phyloP scores from a whole-genome alignment of 2,888 invertebrate genomes.

The Macropis europaea region DNA sequence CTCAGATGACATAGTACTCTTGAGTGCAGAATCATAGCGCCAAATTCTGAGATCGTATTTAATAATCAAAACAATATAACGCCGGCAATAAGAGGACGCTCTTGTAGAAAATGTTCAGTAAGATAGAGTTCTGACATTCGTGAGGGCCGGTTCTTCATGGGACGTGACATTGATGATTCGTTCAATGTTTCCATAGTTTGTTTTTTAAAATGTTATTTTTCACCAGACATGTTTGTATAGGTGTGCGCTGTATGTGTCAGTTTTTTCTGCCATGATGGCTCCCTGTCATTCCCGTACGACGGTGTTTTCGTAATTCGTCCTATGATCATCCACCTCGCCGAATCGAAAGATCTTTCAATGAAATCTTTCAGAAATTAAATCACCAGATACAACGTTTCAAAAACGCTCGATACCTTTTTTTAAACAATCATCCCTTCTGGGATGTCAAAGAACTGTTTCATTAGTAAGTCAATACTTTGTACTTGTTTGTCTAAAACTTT shows the following conservation, averaged over 20 bases:
- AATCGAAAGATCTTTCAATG: neutral
- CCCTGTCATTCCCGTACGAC: constrained; percentile 32
- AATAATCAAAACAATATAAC: constrained; percentile 9
- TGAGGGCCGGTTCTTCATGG: too few relatives aligned
- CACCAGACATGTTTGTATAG: neutral
- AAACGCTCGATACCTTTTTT: neutral
- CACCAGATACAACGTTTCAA: neutral
- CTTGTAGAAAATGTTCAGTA: too few relatives aligned
- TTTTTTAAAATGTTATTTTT: neutral
- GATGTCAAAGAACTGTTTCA: constrained; percentile 19
- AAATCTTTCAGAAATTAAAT: neutral
- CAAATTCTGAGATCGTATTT: neutral
- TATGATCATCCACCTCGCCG: neutral
- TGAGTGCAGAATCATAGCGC: constrained; percentile 3
- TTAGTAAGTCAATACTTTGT: constrained; percentile 24
- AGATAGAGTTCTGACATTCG: too few relatives aligned
- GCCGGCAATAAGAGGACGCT: neutral
- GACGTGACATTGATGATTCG: neutral
- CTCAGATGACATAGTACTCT: constrained; percentile 4
- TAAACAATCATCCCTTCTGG: neutral
- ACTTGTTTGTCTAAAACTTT: neutral
- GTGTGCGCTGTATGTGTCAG: neutral
- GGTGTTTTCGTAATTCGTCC: constrained; percentile 26
- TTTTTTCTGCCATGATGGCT: constrained; percentile 31
- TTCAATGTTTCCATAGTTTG: neutral